Evolutionary conservation across 2,797 vertebrate species (phyloP).

Genomic region (Notoglanidium macrostoma): DNA sequence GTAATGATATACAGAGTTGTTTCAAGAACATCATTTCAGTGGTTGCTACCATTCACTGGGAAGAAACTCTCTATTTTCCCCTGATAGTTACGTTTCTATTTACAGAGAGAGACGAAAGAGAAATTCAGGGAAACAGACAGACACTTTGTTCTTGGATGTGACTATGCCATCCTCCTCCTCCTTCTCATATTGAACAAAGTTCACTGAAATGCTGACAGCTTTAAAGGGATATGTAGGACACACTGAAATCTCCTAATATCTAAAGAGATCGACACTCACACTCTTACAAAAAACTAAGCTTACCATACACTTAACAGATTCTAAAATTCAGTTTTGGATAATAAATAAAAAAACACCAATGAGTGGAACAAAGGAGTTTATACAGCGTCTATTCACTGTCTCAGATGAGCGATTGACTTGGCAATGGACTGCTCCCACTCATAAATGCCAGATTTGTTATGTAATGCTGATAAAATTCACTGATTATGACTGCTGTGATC

Average conservation of each 20-base stretch:
- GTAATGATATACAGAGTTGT: too few relatives aligned
- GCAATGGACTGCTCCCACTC: not conserved
- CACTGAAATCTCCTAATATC: not conserved
- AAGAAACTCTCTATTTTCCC: not conserved
- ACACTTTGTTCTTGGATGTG: not conserved
- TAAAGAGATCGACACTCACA: not conserved
- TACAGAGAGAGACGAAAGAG: not conserved
- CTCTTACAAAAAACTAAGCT: not conserved
- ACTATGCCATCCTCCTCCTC: not conserved
- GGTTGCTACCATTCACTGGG: too few relatives aligned
- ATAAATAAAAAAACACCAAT: not conserved
- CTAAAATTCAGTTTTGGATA: not conserved
- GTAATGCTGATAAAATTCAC: conserved; percentile 1
- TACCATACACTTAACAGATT: not conserved
- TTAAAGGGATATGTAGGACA: not conserved
- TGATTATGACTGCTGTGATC: not conserved
- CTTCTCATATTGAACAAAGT: not conserved
- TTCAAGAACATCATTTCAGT: too few relatives aligned
- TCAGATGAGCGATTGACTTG: not conserved
- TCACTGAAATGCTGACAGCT: not conserved
- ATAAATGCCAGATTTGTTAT: conserved; percentile 13
- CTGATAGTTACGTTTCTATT: not conserved
- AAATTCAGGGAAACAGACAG: not conserved
- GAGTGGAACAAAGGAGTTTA: not conserved
- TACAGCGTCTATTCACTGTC: not conserved